Conservation (phyloP, 2,888 invertebrate genomes). For the Drosophila flavopinicola region DNA sequence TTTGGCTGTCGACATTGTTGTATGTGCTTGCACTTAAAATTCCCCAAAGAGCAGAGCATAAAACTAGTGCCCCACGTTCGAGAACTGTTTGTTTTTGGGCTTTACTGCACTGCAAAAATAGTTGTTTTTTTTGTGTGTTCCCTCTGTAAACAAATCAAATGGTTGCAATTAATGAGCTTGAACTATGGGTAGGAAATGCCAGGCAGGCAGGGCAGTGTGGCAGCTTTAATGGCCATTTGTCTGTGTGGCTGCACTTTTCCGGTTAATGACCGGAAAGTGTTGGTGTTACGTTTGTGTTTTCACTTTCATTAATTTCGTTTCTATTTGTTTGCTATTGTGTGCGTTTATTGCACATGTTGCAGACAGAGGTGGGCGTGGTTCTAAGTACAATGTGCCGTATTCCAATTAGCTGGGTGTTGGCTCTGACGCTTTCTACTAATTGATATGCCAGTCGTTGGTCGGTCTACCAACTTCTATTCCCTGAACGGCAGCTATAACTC, state of each 20-base stretch:
- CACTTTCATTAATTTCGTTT: conserved; percentile 20
- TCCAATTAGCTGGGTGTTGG: conserved; percentile 64
- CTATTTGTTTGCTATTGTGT: not conserved
- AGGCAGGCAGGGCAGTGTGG: conserved; percentile 15
- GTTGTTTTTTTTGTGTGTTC: conserved; percentile 13
- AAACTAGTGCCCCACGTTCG: conserved; percentile 32
- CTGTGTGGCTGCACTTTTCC: conserved; percentile 59
- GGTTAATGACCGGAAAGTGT: conserved; percentile 74
- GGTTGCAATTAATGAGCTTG: conserved; percentile 67
- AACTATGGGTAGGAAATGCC: conserved; percentile 31
- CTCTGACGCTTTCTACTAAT: conserved; percentile 75
- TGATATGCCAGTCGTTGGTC: conserved; percentile 65
- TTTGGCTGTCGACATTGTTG: conserved; percentile 82
- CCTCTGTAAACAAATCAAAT: conserved; percentile 77
- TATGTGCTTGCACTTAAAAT: conserved; percentile 70
- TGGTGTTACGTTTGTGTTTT: conserved; percentile 20
- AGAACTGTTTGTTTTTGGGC: conserved; percentile 37
- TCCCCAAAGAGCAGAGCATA: conserved; percentile 43
- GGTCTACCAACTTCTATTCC: conserved; percentile 45
- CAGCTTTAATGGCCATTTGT: conserved; percentile 45
- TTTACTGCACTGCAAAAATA: conserved; percentile 26
- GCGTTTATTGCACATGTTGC: conserved; percentile 45
- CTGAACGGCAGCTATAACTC: conserved; percentile 56
- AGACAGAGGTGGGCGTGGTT: conserved; percentile 48
- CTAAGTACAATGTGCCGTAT: conserved; percentile 18